phyloP scores from a whole-genome alignment of 2,113 vertebrate species.

The Eptatretus burgeri region DNA sequence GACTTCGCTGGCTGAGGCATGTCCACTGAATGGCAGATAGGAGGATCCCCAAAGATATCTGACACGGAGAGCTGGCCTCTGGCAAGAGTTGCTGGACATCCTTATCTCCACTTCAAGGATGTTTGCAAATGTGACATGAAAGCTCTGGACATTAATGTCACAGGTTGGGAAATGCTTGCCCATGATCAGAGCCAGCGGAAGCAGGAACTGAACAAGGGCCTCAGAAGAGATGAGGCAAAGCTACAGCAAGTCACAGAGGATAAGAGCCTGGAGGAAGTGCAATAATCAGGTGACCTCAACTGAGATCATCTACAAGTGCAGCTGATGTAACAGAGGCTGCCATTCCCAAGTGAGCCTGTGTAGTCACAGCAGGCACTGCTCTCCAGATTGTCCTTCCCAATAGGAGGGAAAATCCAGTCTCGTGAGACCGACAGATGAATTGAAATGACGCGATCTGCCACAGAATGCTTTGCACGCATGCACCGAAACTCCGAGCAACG shows the following conservation, averaged over 20 bases:
- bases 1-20: background rate
- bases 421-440: no score
- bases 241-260: background rate
- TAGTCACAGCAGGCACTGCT: background rate
- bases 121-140: background rate
- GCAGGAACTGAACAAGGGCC: no score
- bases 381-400: background rate
- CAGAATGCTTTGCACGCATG: no score
- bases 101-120: background rate
- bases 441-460: no score
- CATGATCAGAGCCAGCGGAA: no score
- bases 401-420: no score
- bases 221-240: background rate
- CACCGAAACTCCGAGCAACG: no score
- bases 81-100: background rate
- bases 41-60: background rate
- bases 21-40: background rate
- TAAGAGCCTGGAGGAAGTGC: background rate
- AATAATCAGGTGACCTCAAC: background rate
- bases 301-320: background rate
- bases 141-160: background rate
- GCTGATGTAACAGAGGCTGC: background rate
- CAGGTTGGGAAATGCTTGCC: background rate
- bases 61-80: background rate
- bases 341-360: background rate